Conservation (phyloP, 2,888 invertebrate genomes). For the Torymus auratus region DNA sequence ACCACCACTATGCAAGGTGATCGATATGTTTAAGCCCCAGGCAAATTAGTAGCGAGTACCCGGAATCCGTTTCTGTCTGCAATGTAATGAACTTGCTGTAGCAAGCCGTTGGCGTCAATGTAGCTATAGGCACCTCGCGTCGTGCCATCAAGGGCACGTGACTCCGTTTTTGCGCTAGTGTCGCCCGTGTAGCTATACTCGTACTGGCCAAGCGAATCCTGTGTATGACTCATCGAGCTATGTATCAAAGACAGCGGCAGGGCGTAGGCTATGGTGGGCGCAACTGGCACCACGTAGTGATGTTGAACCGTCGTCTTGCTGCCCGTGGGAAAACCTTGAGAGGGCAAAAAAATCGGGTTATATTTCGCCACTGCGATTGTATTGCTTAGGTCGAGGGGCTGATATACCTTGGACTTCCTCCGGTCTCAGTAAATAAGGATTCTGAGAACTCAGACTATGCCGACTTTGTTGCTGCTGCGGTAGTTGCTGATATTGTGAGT, state of each 20-base stretch:
- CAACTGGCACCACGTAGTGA: constrained; percentile 45
- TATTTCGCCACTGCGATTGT: not conserved
- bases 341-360: not conserved
- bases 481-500: constrained; percentile 1
- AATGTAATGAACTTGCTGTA: constrained; percentile 82
- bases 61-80: constrained; percentile 83
- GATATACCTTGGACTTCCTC: constrained; percentile 66
- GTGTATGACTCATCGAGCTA: constrained; percentile 77
- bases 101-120: constrained; percentile 82
- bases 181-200: constrained; percentile 82
- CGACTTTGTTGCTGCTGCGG: constrained; percentile 14
- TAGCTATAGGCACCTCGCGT: constrained; percentile 84
- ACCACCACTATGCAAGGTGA: too few species aligned
- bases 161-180: constrained; percentile 82
- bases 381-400: constrained; percentile 60
- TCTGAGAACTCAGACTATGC: constrained; percentile 36
- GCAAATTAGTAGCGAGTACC: constrained; percentile 82
- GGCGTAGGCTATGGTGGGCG: constrained; percentile 63
- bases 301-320: constrained; percentile 8
- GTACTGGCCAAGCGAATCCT: constrained; percentile 80
- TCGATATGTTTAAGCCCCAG: constrained; percentile 72
- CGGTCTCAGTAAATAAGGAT: constrained; percentile 66
- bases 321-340: constrained; percentile 5
- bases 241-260: constrained; percentile 64
- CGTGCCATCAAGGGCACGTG: constrained; percentile 80